phyloP scores from a whole-genome alignment of 2,113 vertebrate species.

The Spea bombifrons region DNA sequence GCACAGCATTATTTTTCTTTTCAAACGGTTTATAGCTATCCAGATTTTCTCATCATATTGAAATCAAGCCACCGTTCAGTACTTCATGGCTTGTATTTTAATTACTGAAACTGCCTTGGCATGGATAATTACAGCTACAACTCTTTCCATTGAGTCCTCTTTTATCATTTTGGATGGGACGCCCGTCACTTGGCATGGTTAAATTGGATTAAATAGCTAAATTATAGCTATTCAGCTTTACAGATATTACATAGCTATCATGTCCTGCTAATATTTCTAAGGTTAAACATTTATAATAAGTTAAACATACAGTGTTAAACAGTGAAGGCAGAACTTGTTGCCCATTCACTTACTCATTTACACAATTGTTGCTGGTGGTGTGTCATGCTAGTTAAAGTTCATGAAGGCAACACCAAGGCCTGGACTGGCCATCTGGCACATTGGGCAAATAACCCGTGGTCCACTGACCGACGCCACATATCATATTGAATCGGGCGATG shows the following conservation, averaged over 20 bases:
- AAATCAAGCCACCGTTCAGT: slow-evolving; percentile 35
- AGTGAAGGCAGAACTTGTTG: not conserved
- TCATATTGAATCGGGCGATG: too few species aligned
- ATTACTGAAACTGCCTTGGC: slow-evolving; percentile 31
- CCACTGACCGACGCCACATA: too few species aligned
- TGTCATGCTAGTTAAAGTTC: too few species aligned
- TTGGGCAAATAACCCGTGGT: too few species aligned
- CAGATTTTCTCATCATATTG: slow-evolving; percentile 15
- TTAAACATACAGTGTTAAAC: slow-evolving; percentile 13
- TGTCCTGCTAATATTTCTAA: slow-evolving; percentile 35
- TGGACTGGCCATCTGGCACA: too few species aligned
- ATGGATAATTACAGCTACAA: slow-evolving; percentile 37
- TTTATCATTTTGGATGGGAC: slow-evolving; percentile 31
- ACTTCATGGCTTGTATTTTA: slow-evolving; percentile 33
- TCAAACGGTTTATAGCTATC: not conserved
- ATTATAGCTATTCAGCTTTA: slow-evolving; percentile 33
- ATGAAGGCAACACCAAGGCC: too few species aligned
- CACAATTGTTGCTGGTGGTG: too few species aligned
- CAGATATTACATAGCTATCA: slow-evolving; percentile 36
- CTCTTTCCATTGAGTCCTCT: slow-evolving; percentile 30
- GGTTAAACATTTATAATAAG: slow-evolving; percentile 30
- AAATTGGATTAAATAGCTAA: slow-evolving; percentile 41
- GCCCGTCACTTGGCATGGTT: slow-evolving; percentile 33
- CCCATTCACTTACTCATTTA: too few species aligned
- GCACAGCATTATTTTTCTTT: slow-evolving; percentile 4